Evolutionary conservation across 2,113 vertebrate species (phyloP).

Genomic region (Struthio camelus): DNA sequence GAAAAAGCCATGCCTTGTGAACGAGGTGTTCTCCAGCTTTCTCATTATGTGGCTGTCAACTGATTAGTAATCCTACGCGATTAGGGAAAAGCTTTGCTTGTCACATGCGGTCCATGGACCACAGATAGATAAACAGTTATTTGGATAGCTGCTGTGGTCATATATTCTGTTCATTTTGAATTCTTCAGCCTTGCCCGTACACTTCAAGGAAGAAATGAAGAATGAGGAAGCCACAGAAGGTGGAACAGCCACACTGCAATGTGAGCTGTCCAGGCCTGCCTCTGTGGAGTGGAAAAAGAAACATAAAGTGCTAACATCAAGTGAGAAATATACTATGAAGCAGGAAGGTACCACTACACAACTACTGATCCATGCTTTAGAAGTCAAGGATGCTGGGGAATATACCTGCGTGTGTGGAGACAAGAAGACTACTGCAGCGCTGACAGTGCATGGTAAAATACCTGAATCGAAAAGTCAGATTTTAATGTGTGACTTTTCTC

Average conservation of each 20-base stretch:
- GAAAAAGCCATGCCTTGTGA: not conserved
- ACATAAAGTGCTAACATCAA: conserved; percentile 44
- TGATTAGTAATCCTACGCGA: not conserved
- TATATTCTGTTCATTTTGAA: conserved; percentile 28
- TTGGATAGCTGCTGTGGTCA: not conserved
- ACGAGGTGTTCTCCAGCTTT: not conserved
- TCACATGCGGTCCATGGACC: not conserved
- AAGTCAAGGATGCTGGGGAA: conserved; percentile 73
- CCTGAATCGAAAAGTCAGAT: not conserved
- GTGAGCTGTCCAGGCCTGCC: conserved; percentile 78
- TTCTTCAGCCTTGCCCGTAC: conserved; percentile 49
- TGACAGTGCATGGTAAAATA: conserved; percentile 82
- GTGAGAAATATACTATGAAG: conserved; percentile 66
- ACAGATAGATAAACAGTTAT: accelerated
- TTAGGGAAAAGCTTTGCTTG: not conserved
- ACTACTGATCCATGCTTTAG: conserved; percentile 71
- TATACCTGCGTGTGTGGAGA: conserved; percentile 76
- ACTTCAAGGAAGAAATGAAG: conserved; percentile 77
- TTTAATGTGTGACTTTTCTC: not conserved
- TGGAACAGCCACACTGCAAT: conserved; percentile 64
- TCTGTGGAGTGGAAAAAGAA: conserved; percentile 78
- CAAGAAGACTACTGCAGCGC: conserved; percentile 76
- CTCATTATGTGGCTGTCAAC: not conserved
- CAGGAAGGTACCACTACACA: conserved; percentile 67
- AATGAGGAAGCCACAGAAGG: conserved; percentile 63